Percentiles rank a stretch among this genome's conserved stretches.
phyloP scores from a whole-genome alignment of 2,888 invertebrate genomes.

The Onchidella celtica region DNA sequence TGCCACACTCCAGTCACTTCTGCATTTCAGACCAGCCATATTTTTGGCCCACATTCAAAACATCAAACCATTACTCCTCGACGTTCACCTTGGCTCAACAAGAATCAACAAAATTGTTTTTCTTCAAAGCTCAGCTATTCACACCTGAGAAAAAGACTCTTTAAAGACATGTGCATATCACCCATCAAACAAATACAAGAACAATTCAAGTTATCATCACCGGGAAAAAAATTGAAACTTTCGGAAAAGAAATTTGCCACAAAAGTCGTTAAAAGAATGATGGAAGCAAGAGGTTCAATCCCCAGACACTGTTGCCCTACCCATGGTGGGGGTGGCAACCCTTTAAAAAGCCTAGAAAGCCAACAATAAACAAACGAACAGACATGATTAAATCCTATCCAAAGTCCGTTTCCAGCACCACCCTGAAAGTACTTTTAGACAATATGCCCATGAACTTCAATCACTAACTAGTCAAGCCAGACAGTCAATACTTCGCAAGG shows the following conservation, averaged over 20 bases:
- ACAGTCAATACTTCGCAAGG: background rate
- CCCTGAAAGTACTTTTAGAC: background rate
- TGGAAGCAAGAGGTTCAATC: background rate
- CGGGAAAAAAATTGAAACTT: no score
- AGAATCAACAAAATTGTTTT: no score
- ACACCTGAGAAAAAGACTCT: no score
- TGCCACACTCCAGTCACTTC: no score
- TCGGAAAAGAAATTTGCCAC: background rate
- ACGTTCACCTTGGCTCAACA: no score
- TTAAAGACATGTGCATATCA: no score
- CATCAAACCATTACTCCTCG: no score
- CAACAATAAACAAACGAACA: background rate
- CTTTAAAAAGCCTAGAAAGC: background rate
- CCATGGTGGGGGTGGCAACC: background rate
- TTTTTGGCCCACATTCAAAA: no score
- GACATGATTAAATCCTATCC: background rate
- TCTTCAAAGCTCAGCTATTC: no score
- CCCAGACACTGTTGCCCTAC: background rate
- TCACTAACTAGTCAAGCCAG: background rate
- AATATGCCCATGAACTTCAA: background rate
- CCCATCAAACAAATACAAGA: no score
- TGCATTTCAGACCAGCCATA: no score
- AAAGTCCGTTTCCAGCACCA: background rate
- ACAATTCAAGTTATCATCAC: no score
- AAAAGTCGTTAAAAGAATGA: background rate